Base-by-base conservation (phyloP, 2,113 vertebrate genomes). In the Rhagologus leucostigma region DNA sequence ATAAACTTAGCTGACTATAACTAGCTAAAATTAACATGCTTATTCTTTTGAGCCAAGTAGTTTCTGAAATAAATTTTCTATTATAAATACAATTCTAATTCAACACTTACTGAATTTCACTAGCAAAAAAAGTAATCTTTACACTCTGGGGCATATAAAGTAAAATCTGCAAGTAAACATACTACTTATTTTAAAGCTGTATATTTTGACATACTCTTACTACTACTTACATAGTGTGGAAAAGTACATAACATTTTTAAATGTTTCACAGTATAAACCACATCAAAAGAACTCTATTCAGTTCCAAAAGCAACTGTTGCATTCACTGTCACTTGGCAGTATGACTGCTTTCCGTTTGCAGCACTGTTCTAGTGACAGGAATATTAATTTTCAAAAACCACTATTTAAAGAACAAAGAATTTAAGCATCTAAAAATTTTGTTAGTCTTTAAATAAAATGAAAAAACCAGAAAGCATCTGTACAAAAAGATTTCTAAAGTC, bases 321-420 rank as follows among this genome's bases (percentile, higher is more conserved):
- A 44, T 77, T 83, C 73, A 44, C 37, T 69, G 78, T 81, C 50
- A 63, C 71, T 96, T 96, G 87, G 86, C 93, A 94, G 60, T 37
- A 44, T 4, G 22, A 82, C 13, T 41, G 35, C 52, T 84, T 87
- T 80, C 64, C 64, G 35, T 52, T 95, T 85, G 63, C 60, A 75
- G 35, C 19, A 63, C 75, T 49, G 39, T 68, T 86, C 30, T 50
- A 94, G 82, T 90, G 92, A 96, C 32, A 68, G 37, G 84, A 94
- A 93, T 94, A 95, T 74, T 96, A 95, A 82, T 82, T 95, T 89
- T 68, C 13, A 74, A 76, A 83, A 94, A 56, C 8, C 23, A 56
- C 16, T 64, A 30, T 27, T 92, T 91, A 63, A 84, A 65, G 47
- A 93, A 52, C 26, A 18, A 86, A 70, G 49, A 20, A 67, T 39